phyloP scores from a whole-genome alignment of 2,888 invertebrate genomes.

The Hirtodrosophila confusa region DNA sequence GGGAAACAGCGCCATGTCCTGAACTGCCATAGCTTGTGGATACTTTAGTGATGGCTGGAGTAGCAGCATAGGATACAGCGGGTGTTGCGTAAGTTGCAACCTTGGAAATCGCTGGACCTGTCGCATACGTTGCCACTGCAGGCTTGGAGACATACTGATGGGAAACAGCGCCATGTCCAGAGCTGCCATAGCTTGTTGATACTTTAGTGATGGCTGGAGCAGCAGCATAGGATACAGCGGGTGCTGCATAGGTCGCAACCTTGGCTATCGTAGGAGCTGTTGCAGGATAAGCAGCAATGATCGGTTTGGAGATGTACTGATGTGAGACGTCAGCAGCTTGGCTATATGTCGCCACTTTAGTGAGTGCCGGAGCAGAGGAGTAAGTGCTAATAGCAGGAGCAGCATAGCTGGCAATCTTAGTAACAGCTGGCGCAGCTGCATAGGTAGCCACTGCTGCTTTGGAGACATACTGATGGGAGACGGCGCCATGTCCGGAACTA shows the following conservation, averaged over 20 bases:
- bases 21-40: conserved; percentile 34
- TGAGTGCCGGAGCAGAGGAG: conserved; percentile 37
- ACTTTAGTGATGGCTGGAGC: conserved; percentile 33
- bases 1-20: conserved; percentile 57
- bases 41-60: conserved; percentile 65
- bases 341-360: conserved; percentile 55
- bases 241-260: conserved; percentile 45
- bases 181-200: conserved; percentile 4
- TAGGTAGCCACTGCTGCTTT: conserved; percentile 58
- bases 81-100: conserved; percentile 46
- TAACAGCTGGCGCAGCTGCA: conserved; percentile 32
- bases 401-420: conserved; percentile 44
- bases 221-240: conserved; percentile 48
- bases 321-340: conserved; percentile 58
- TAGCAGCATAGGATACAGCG: conserved; percentile 51
- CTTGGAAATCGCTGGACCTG: conserved; percentile 49
- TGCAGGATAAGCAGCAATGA: conserved; percentile 26
- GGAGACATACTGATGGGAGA: conserved; percentile 65
- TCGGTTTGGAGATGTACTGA: conserved; percentile 68
- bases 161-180: conserved; percentile 40
- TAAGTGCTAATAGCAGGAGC: conserved; percentile 28
- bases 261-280: conserved; percentile 49
- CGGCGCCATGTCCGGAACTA: conserved; percentile 42
- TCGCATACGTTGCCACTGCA: conserved; percentile 47
- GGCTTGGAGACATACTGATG: conserved; percentile 67